Conservation (phyloP, 2,113 vertebrate species). For the Martes martes region DNA sequence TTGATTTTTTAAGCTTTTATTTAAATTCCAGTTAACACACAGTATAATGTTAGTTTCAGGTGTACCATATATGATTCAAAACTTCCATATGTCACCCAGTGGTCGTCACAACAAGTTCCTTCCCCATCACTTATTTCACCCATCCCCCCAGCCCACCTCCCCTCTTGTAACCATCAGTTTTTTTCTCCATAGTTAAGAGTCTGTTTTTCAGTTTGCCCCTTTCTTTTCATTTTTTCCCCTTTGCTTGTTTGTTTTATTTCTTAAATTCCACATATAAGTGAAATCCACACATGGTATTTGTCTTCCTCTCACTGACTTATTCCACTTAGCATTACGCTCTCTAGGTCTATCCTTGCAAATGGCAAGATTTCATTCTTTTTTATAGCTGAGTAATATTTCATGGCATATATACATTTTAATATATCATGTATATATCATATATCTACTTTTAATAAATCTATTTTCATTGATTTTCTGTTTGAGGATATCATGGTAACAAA, state of each 20-base stretch:
- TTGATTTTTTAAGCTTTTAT: not conserved
- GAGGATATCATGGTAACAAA: conserved; percentile 71
- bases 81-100: not conserved
- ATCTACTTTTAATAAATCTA: not conserved
- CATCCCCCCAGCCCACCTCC: not conserved
- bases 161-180: not conserved
- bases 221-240: not conserved
- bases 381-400: not conserved
- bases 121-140: not conserved
- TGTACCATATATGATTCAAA: not conserved
- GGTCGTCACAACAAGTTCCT: not conserved
- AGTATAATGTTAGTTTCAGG: not conserved
- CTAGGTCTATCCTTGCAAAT: not conserved
- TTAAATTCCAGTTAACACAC: not conserved
- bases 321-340: not conserved
- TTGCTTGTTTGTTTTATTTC: not conserved
- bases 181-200: not conserved
- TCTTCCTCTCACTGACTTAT: not conserved
- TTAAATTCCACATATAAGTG: not conserved
- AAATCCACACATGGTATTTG: not conserved
- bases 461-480: conserved; percentile 72
- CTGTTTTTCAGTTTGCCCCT: not conserved
- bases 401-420: not conserved
- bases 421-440: not conserved
- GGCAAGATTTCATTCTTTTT: not conserved